phyloP scores from a whole-genome alignment of 2,113 vertebrate genomes.

The Lepus americanus region DNA sequence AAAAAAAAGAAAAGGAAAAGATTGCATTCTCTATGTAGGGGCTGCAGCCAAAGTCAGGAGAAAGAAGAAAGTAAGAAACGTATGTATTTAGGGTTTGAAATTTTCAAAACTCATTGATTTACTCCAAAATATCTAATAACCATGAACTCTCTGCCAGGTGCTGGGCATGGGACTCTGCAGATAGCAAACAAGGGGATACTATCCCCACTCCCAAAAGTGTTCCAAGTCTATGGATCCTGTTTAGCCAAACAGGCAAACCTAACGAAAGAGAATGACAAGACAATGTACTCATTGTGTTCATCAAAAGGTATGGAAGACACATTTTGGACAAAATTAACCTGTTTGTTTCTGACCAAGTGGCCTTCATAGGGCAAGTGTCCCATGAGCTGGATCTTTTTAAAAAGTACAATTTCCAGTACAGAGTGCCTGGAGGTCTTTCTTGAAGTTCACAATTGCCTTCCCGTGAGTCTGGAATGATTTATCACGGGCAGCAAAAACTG shows the following conservation, averaged over 20 bases:
- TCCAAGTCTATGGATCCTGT: background rate
- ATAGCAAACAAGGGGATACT: background rate
- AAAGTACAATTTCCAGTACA: background rate
- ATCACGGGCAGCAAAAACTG: conserved; percentile 9
- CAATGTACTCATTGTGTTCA: background rate
- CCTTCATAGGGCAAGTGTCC: background rate
- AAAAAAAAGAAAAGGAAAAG: background rate
- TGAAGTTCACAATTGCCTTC: conserved; percentile 21
- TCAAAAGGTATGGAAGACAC: background rate
- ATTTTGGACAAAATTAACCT: background rate
- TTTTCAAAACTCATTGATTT: background rate
- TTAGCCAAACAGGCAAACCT: background rate
- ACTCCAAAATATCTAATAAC: background rate
- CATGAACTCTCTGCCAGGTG: background rate
- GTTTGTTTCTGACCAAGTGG: background rate
- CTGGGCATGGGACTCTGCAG: background rate
- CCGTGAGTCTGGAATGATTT: conserved; percentile 29
- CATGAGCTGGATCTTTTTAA: background rate
- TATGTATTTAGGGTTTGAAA: background rate
- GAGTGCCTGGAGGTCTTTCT: background rate
- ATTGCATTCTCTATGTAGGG: background rate
- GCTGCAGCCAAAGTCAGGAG: background rate
- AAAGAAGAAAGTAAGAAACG: background rate
- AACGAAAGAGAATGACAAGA: background rate
- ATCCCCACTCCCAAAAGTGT: background rate